Conservation (phyloP, 2,797 vertebrate species). For the Crypturellus tataupa region DNA sequence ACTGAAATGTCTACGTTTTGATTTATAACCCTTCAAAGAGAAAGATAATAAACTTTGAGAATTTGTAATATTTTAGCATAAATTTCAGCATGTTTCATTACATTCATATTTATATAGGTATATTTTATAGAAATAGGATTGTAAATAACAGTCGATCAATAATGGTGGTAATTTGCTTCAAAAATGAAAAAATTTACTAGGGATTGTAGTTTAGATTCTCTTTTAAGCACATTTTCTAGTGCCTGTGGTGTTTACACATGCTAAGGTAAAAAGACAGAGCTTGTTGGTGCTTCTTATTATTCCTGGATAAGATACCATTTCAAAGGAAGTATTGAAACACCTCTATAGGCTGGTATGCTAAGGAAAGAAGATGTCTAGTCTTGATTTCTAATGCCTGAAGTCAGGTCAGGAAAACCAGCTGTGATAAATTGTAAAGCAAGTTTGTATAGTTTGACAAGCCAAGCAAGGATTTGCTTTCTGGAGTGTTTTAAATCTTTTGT, state of each 20-base stretch:
- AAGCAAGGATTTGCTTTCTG: conserved; percentile 61
- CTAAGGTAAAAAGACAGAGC: not conserved
- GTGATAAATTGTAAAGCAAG: conserved; percentile 75
- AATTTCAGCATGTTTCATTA: not conserved
- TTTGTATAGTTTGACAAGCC: conserved; percentile 64
- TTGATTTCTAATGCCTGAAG: conserved; percentile 72
- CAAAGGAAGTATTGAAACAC: conserved; percentile 62
- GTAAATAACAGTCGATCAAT: not conserved
- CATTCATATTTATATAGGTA: not conserved
- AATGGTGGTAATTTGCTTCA: not conserved
- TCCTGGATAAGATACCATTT: conserved; percentile 36
- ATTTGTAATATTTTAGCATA: not conserved
- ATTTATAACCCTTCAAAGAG: not conserved
- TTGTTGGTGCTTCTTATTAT: conserved; percentile 19
- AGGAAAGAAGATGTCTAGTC: conserved; percentile 31
- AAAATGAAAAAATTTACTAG: not conserved
- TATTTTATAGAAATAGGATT: not conserved
- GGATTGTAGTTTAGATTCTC: not conserved
- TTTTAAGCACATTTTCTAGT: not conserved
- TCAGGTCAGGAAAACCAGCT: conserved; percentile 75
- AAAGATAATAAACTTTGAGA: not conserved
- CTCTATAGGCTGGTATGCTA: conserved; percentile 21
- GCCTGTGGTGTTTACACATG: not conserved
- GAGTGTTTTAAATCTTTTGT: conserved; percentile 67
- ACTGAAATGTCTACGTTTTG: not conserved